Base-by-base conservation (phyloP, 1,140 invertebrate species). In the Listronotus oregonensis region DNA sequence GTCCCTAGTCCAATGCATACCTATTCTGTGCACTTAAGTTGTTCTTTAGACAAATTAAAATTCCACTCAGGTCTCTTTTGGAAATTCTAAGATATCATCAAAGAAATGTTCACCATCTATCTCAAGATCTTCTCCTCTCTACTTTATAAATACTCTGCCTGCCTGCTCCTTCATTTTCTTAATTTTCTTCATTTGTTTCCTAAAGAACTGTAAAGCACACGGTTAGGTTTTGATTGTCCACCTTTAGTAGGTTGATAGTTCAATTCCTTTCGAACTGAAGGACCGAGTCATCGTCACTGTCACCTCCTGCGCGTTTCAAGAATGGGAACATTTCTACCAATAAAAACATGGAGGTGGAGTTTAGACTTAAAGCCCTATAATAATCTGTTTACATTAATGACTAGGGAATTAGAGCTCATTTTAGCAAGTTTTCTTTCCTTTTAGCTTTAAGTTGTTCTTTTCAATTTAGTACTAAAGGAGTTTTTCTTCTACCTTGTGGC, bases 401-500 rank as follows among this genome's bases (percentile, higher is more conserved):
- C 1, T 27, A 27, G 5, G 21, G 21, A 27, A n/a, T n/a, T n/a
- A n/a, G n/a, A n/a, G n/a, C n/a, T n/a, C 21, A 27, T 27, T 27
- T 5, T 27, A 3, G 21, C 21, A 27, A 42, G 17, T 42, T 60
- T 34, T 42, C 49, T 46, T 57, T 89, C 85, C 71, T 90, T 76
- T 94, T 95, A 3, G 82, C 81, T 77, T 93, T 86, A 61, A 97
- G 77, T 75, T 97, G 95, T 68, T 89, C 84, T 72, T 94, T 96
- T 78, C 96, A 93, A 91, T 81, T 96, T 96, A 31, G 89, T 90
- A 78, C 94, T 96, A 73, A 95, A 0, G 94, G 89, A 21, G 85
- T 80, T 80, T 93, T 93, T 65, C 87, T 82, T 54, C 86, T 80
- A 27, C 85, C 85, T 79, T 89, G 88, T 0, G 89, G 89, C 90